Base-by-base conservation (phyloP, 2,888 invertebrate species). In the Aphrophora alni region DNA sequence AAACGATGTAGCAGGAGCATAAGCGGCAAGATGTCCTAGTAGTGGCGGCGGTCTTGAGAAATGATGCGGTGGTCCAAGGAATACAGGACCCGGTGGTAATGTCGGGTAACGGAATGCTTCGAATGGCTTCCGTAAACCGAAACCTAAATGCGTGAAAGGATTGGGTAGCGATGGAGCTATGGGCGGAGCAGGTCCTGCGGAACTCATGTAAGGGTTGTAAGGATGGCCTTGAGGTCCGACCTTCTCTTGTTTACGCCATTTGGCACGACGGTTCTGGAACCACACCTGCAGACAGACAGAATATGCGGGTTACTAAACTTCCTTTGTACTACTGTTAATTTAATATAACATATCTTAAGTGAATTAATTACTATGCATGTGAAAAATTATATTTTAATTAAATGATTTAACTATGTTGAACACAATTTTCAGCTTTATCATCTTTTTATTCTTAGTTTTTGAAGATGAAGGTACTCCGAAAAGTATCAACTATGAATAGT, bases 241-340 rank as follows among this genome's bases (percentile, higher is more conserved):
- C 89, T 96, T 97, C 89, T 97, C 97, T 87, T 96, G 96, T 87
- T 97, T 97, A 68, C 97, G 91, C 97, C 97, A 97, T 89, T 97
- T 97, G 73, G 97, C 97, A 68, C 97, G 91, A 0, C 97, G 92
- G 88, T 97, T 97, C 90, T 97, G 97, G 88, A 97, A 97, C 97
- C 97, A 97, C 5, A 97, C 97, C 97, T 97, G 92, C 0, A 90
- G 91, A 59, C 59, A 59, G 12, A 33, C 3, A 33, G 33, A 8
- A 33, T n/a, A n/a, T 33, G 33, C 33, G 33, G 33, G 33, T 33
- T 8, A 33, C 5, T 33, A n/a, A n/a, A n/a, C n/a, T n/a, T n/a
- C n/a, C n/a, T n/a, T n/a, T n/a, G n/a, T n/a, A n/a, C n/a, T n/a
- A n/a, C n/a, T n/a, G n/a, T n/a, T n/a, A n/a, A n/a, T n/a, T n/a